Evolutionary conservation across 2,888 invertebrate genomes (phyloP).

Genomic region (Nomada lathburiana): DNA sequence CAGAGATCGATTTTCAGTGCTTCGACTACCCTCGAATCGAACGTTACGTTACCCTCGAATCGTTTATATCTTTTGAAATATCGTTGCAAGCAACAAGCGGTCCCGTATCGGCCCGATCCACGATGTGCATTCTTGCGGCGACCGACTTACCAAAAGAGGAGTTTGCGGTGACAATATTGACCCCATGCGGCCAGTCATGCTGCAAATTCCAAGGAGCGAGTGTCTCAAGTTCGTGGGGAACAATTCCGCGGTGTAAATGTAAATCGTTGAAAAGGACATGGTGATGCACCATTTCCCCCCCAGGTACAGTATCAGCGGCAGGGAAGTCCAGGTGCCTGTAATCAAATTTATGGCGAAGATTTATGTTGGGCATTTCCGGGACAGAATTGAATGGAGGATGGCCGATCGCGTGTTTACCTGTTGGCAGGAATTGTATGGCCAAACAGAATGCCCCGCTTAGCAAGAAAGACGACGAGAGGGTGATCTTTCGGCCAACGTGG

Average conservation of each 20-base stretch:
- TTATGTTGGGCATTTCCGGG: no score
- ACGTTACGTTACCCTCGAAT: not conserved
- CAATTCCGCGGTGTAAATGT: conserved; percentile 90
- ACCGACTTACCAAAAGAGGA: conserved; percentile 86
- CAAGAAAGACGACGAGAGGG: conserved; percentile 87
- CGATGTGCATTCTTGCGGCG: conserved; percentile 40
- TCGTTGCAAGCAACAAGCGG: conserved; percentile 25
- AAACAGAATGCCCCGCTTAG: conserved; percentile 88
- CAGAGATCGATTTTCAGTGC: no score
- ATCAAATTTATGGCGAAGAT: conserved; percentile 45
- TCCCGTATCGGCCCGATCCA: not conserved
- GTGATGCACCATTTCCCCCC: conserved; percentile 89
- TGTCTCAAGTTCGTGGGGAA: conserved; percentile 89
- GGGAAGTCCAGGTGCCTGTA: conserved; percentile 84
- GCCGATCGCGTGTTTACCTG: conserved; percentile 81
- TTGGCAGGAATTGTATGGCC: conserved; percentile 86
- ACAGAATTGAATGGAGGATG: not conserved
- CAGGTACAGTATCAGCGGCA: conserved; percentile 86
- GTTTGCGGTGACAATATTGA: conserved; percentile 90
- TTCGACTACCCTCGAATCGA: no score
- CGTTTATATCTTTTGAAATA: not conserved
- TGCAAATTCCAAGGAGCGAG: conserved; percentile 88
- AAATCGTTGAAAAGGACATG: conserved; percentile 88
- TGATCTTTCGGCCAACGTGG: conserved; percentile 85
- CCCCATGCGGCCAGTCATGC: conserved; percentile 89